Evolutionary conservation across 2,888 invertebrate species (phyloP).

Genomic region (Acanthosepion esculentum): DNA sequence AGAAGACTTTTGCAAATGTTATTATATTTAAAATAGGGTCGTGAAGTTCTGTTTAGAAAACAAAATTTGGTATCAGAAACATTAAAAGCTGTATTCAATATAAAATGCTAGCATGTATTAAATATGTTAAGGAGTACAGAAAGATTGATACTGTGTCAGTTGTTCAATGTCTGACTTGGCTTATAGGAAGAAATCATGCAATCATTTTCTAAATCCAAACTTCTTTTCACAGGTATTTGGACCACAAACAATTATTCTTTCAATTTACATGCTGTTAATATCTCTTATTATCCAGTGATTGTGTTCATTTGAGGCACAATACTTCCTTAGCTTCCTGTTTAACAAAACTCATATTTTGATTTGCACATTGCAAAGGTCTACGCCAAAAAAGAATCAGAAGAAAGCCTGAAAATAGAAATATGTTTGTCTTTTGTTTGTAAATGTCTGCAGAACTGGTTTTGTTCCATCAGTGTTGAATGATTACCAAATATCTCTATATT

Average conservation of each 20-base stretch:
- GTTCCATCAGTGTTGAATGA: slow-evolving; percentile 9
- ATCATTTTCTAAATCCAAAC: neutral
- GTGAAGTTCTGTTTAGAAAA: neutral
- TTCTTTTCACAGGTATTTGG: neutral
- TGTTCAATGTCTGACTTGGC: no score
- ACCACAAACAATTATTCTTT: neutral
- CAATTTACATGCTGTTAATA: neutral
- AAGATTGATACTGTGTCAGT: neutral
- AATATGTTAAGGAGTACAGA: neutral
- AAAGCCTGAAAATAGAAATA: neutral
- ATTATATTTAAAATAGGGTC: no score
- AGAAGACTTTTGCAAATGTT: no score
- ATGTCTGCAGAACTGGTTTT: slow-evolving; percentile 33
- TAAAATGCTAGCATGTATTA: neutral
- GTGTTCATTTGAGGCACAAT: neutral
- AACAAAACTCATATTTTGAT: slow-evolving; percentile 2
- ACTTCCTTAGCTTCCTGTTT: neutral
- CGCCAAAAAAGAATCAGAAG: neutral
- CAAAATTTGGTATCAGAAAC: neutral
- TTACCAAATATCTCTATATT: slow-evolving; percentile 22
- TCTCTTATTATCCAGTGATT: neutral
- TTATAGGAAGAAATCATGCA: neutral
- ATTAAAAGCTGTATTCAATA: neutral
- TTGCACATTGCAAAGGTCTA: neutral
- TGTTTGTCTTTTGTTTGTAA: slow-evolving; percentile 8